Percentiles rank a stretch among this genome's conserved stretches.
These are phyloP conservation scores for Aulostomus chinensis DNA, from an alignment of 2,797 vertebrate species.

Conservation along the genomic window DNA sequence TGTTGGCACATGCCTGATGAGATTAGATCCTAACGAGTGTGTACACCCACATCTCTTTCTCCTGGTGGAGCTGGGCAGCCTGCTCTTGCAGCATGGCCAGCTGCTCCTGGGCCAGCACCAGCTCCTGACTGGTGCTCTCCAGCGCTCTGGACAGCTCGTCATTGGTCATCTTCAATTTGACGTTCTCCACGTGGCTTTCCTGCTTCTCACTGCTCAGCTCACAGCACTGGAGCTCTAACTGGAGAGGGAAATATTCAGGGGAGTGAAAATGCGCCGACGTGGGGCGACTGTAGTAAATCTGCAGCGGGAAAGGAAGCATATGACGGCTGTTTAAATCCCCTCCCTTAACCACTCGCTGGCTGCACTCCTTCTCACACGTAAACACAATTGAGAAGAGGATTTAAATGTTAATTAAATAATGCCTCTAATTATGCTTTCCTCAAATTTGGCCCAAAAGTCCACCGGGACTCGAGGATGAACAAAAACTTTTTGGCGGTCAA, in stretches of 20 bases:
- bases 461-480: too few relatives aligned
- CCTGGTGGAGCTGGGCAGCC: conserved; percentile 81
- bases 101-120: conserved; percentile 86
- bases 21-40: too few relatives aligned
- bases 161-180: conserved; percentile 88
- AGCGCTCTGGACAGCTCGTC: conserved; percentile 86
- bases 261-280: conserved; percentile 9
- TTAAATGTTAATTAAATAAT: too few relatives aligned
- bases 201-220: conserved; percentile 87
- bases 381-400: too few relatives aligned
- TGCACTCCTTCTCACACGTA: too few relatives aligned
- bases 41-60: conserved; percentile 88
- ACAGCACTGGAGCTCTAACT: conserved; percentile 87
- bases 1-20: too few relatives aligned
- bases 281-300: not conserved
- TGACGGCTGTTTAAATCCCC: conserved; percentile 8
- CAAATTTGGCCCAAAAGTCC: too few relatives aligned
- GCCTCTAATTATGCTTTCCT: too few relatives aligned
- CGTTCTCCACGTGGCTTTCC: conserved; percentile 88
- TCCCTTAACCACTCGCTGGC: too few relatives aligned
- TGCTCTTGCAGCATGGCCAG: conserved; percentile 86
- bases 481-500: too few relatives aligned
- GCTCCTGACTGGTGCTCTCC: conserved; percentile 82
- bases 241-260: not conserved
- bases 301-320: not conserved